Evolutionary conservation across 2,888 invertebrate species (phyloP), one percentile per base, ranked within the genome.

Genomic region (Acronicta aceris): DNA sequence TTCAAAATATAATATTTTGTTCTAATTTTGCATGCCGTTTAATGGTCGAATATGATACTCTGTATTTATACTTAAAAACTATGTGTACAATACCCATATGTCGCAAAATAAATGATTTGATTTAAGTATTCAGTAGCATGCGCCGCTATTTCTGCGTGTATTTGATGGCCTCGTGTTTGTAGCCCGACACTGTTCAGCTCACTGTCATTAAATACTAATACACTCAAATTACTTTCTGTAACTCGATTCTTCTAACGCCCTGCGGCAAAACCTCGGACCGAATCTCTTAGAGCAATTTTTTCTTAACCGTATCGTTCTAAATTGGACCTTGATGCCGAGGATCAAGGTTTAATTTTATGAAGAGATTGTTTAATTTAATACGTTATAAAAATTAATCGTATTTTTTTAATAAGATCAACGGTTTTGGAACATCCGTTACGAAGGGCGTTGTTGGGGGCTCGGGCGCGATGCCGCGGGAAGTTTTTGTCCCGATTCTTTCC

Each of bases 361-460:
- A 0, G 2, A 6, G 17, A 50, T 16, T 63, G 55, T 60, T 66
- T 53, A 71, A 33, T 3, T 21, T 59, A 60, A 47, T 38, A 45
- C 38, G 43, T 41, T 10, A 47, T 57, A 52, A 62, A 60, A 68
- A 71, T 53, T 46, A 57, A 65, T 65, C 13, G 53, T 55, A 63
- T 65, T 76, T 59, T 55, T 68, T 67, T 71, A 76, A 81, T 74
- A 71, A 67, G 48, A 75, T 76, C 79, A 80, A 78, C 81, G 76
- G 81, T 74, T 81, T 71, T 30, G 64, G 73, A 57, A 63, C 75
- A 75, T 77, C 74, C 79, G 72, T 72, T 76, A 65, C 71, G 69
- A 74, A 63, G 75, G 71, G 76, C 54, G 60, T 54, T 42, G 41
- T 51, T 15, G 46, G 56, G 66, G 71, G 59, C 43, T 43, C 42